Conservation (phyloP, 2,113 vertebrate species). For the Odontophorus gujanensis region DNA sequence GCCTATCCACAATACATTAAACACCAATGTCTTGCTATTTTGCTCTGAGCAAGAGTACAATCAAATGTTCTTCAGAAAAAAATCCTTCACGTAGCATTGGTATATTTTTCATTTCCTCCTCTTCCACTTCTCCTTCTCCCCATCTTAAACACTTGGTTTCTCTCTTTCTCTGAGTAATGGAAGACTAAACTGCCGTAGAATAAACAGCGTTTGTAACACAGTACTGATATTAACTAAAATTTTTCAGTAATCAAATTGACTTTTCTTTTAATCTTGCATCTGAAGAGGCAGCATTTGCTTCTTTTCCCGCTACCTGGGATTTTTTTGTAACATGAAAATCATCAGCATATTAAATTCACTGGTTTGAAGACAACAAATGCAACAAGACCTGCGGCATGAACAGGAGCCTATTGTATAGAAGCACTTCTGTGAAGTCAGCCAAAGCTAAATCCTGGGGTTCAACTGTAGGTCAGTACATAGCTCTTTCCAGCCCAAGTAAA, state of each 20-base stretch:
- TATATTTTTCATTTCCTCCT: background rate
- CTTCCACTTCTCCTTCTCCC: background rate
- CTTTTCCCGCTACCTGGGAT: background rate
- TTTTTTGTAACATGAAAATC: background rate
- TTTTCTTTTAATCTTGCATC: background rate
- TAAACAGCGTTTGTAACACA: background rate
- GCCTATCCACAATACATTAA: background rate
- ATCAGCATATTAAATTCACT: background rate
- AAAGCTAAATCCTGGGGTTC: conserved; percentile 19
- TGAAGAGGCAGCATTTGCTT: background rate
- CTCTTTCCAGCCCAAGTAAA: conserved; percentile 2
- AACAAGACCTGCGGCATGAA: conserved; percentile 22
- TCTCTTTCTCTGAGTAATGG: background rate
- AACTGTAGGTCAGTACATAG: background rate
- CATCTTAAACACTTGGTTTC: background rate
- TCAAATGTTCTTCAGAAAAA: background rate
- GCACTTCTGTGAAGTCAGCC: conserved; percentile 10
- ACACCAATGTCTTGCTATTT: background rate
- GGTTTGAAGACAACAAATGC: background rate
- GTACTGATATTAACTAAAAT: background rate
- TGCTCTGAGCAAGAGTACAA: background rate
- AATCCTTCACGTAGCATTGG: background rate
- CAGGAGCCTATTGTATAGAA: background rate
- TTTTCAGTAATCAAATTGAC: background rate
- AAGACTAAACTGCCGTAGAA: background rate